phyloP scores from a whole-genome alignment of 2,113 vertebrate genomes.

The Neopipo cinnamomea region DNA sequence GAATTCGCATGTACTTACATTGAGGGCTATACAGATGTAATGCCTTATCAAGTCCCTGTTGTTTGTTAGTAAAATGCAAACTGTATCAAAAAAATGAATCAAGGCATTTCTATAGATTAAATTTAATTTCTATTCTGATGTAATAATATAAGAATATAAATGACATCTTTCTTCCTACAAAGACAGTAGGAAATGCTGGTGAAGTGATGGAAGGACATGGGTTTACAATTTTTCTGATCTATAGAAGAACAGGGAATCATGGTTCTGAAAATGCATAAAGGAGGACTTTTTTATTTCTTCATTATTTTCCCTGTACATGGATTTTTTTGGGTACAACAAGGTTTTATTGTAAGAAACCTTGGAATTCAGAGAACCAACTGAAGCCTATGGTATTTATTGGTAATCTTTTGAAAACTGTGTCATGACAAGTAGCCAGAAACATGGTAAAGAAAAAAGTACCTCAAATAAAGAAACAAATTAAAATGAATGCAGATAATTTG shows the following conservation, averaged over 20 bases:
- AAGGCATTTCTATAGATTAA: background rate
- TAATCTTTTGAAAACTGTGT: background rate
- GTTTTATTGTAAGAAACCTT: background rate
- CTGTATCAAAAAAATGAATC: background rate
- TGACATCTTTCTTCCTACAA: background rate
- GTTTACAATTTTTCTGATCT: background rate
- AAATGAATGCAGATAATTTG: background rate
- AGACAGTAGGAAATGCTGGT: background rate
- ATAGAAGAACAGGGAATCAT: background rate
- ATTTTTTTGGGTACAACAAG: background rate
- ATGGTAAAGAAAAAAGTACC: background rate
- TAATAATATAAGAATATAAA: background rate
- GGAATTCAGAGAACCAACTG: background rate
- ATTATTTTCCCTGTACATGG: background rate
- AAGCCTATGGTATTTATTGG: background rate
- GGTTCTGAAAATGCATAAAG: background rate
- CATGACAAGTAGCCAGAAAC: background rate
- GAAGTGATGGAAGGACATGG: background rate
- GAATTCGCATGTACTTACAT: background rate
- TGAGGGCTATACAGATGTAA: background rate
- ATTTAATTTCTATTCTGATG: background rate
- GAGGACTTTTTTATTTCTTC: background rate
- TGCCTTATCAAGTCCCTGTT: background rate
- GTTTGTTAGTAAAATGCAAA: background rate
- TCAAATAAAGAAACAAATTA: background rate